Evolutionary conservation across 2,113 vertebrate species (phyloP), one percentile per base, ranked within the genome.

Genomic region (Corydoras sp.): DNA sequence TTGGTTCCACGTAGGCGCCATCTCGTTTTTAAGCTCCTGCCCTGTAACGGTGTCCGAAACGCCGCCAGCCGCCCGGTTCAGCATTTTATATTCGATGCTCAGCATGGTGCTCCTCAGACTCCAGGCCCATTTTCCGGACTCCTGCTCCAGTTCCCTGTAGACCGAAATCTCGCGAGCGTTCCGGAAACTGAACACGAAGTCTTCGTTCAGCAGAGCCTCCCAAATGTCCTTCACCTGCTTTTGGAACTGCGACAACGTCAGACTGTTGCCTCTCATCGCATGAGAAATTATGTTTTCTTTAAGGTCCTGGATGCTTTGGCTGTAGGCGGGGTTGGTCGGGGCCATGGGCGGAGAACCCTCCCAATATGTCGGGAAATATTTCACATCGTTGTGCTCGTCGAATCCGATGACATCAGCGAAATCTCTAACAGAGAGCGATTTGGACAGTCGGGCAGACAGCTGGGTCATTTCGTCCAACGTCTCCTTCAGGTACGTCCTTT

Each of bases 101-200:
- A 86, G 74, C 69, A 87, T 7, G 14, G 82, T 51, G 11, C 73
- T 11, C 43, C 87, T 84, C 13, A 90, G 76, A 24, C 31, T 13
- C 69, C 73, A 81, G 0, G 24, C 3, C 0, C 13, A 31, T 61
- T 24, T 70, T 2, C 76, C 80, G 49, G 81, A 85, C 0, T 43
- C 32, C 29, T 30, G 9, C 31, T 65, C 74, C 49, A 63, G 74
- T 43, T 60, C 65, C 31, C 67, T 65, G 55, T 86, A 84, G 0
- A 12, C 68, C 15, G 84, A 72, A 3, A 90, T 81, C 53, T 90
- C 85, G 12, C 73, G 10, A 0, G 86, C 82, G 10, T 89, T 91
- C 73, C 69, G 88, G 76, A 89, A 91, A 61, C 84, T 86, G 56
- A 89, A 88, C 31, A 90, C 55, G 49, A 87, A 89, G 13, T 76